Conservation (phyloP, 2,113 vertebrate species). For the Mionectes macconnelli region DNA sequence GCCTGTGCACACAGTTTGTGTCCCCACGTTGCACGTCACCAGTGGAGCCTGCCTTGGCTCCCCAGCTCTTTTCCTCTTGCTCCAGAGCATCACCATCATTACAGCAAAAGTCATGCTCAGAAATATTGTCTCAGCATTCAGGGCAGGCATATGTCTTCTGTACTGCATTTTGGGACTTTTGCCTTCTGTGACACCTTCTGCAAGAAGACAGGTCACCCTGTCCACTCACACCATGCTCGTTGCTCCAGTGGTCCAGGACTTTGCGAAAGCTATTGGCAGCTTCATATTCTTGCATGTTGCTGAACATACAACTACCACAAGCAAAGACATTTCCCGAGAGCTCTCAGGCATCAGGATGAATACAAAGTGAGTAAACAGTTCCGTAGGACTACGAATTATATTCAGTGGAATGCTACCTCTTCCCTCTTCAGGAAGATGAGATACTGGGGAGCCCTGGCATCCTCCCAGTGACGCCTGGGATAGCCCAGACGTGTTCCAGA, state of each 20-base stretch:
- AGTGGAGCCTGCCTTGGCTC: background rate
- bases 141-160: background rate
- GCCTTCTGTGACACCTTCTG: background rate
- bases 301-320: background rate
- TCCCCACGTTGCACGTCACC: rapidly evolving
- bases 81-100: rapidly evolving
- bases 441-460: background rate
- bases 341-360: background rate
- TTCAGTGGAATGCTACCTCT: background rate
- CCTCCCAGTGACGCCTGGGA: background rate
- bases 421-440: background rate
- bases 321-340: background rate
- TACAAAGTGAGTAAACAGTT: background rate
- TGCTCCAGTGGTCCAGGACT: background rate
- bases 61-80: background rate
- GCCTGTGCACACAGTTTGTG: background rate
- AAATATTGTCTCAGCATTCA: background rate
- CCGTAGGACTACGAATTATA: background rate
- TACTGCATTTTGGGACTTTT: background rate
- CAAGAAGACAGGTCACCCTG: background rate
- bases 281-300: background rate
- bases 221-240: background rate
- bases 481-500: background rate
- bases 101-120: rapidly evolving
- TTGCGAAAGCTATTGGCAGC: background rate